Conservation (phyloP, 2,113 vertebrate species). For the Leucoraja erinaceus region DNA sequence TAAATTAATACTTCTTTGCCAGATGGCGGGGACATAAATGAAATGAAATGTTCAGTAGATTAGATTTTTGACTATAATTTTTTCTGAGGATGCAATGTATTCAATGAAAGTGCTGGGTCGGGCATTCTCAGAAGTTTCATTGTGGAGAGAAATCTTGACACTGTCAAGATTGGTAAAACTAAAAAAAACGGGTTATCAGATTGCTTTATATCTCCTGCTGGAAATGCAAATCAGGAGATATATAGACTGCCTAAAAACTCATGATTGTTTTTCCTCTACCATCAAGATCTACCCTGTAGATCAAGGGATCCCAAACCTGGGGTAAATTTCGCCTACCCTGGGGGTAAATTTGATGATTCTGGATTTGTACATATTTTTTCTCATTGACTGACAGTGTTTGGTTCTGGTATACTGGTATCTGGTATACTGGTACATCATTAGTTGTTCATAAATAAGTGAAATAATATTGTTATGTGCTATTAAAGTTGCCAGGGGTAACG, state of each 20-base stretch:
- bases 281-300: neutral
- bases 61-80: neutral
- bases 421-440: no score
- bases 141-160: neutral
- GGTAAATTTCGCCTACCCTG: no score
- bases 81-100: neutral
- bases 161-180: neutral
- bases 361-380: no score
- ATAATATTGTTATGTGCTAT: no score
- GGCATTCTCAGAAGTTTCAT: neutral
- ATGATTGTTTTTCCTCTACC: neutral
- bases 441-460: no score
- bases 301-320: no score
- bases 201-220: neutral
- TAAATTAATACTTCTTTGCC: neutral
- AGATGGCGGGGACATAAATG: neutral
- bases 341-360: no score
- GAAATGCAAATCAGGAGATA: neutral
- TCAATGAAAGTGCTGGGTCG: neutral
- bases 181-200: neutral
- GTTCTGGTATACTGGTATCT: no score
- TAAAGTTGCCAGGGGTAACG: no score
- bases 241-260: no score
- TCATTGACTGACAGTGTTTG: no score
- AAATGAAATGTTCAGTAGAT: neutral